These are phyloP conservation scores for Arctia plantaginis DNA, from an alignment of 2,888 invertebrate genomes.

Conservation along the genomic window DNA sequence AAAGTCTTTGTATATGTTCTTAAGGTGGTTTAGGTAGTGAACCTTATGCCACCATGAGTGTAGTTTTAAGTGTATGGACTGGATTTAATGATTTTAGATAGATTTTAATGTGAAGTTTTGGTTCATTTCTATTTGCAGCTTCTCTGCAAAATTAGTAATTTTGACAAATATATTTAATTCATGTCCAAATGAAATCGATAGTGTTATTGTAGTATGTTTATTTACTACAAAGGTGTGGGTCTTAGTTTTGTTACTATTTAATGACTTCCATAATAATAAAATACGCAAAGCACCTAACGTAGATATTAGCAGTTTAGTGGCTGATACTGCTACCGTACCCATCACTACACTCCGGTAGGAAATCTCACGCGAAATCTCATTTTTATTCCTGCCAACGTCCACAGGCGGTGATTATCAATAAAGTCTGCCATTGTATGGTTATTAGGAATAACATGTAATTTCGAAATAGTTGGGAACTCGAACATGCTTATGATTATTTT, in stretches of 20 bases:
- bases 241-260: background rate
- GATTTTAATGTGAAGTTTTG: background rate
- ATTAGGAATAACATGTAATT: slow-evolving; percentile 31
- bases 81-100: background rate
- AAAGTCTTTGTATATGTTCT: too few species aligned
- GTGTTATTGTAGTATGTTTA: background rate
- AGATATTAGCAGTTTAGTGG: slow-evolving; percentile 15
- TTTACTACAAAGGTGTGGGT: background rate
- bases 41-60: background rate
- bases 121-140: background rate
- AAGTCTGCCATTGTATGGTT: slow-evolving; percentile 53
- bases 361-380: slow-evolving; percentile 60
- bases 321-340: slow-evolving; percentile 37
- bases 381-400: slow-evolving; percentile 57
- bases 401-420: slow-evolving; percentile 46
- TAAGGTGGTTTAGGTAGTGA: too few species aligned
- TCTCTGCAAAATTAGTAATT: background rate
- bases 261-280: background rate
- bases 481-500: background rate
- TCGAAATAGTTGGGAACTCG: slow-evolving; percentile 9
- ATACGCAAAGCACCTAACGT: background rate
- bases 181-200: background rate
- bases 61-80: background rate
- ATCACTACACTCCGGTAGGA: slow-evolving; percentile 49
- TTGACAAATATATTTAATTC: background rate